Percentiles rank a stretch among this genome's conserved stretches.
Evolutionary conservation across 1,140 invertebrate genomes (phyloP).

Genomic region (Zaprionus lachaisei): DNA sequence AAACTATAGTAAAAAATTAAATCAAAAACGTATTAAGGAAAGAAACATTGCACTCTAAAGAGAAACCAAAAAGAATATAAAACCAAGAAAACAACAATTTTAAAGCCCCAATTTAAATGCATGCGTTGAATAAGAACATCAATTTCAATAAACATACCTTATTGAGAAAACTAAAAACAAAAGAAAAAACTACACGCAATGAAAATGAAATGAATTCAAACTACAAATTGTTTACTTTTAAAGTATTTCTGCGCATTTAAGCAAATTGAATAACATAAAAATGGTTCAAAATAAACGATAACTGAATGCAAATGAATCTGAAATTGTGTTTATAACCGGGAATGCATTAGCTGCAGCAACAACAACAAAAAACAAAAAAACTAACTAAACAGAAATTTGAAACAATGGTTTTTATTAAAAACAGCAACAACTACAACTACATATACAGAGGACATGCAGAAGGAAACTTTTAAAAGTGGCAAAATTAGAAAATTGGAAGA

Average conservation of each 20-base stretch:
- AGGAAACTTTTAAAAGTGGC: slow-evolving; percentile 25
- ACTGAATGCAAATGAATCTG: slow-evolving; percentile 32
- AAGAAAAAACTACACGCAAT: slow-evolving; percentile 37
- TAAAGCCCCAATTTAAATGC: slow-evolving; percentile 54
- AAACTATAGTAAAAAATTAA: slow-evolving; percentile 36
- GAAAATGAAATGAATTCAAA: slow-evolving; percentile 29
- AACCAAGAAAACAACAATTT: slow-evolving; percentile 41
- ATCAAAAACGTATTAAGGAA: slow-evolving; percentile 53
- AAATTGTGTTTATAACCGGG: slow-evolving; percentile 36
- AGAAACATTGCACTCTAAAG: slow-evolving; percentile 10
- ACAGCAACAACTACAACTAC: slow-evolving; percentile 29
- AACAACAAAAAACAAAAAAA: background rate
- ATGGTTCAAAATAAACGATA: slow-evolving; percentile 52
- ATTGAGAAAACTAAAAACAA: slow-evolving; percentile 53
- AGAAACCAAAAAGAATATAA: slow-evolving; percentile 26
- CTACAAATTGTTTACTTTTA: slow-evolving; percentile 73
- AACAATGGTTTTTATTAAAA: slow-evolving; percentile 49
- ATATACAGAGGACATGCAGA: slow-evolving; percentile 18
- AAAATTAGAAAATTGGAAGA: slow-evolving; percentile 37
- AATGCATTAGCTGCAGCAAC: slow-evolving; percentile 24
- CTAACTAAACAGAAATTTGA: slow-evolving; percentile 35
- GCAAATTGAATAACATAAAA: slow-evolving; percentile 59
- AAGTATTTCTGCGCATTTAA: slow-evolving; percentile 83
- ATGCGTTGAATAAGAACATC: slow-evolving; percentile 57
- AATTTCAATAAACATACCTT: slow-evolving; percentile 58